phyloP scores from a whole-genome alignment of 2,113 vertebrate genomes.

The Aythya baeri region DNA sequence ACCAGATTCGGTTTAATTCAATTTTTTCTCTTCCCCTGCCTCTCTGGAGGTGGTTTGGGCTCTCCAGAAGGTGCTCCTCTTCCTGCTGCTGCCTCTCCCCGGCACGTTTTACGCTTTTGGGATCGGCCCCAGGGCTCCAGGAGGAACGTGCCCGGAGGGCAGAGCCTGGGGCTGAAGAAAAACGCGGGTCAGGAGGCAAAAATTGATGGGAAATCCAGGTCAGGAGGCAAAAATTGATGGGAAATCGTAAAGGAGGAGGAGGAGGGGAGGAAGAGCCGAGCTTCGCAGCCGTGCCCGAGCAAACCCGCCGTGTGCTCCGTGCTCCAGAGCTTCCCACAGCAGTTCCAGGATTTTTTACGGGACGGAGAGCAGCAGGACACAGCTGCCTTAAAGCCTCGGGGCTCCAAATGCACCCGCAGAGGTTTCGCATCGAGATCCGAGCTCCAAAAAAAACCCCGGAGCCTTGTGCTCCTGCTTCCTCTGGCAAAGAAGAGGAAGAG shows the following conservation, averaged over 20 bases:
- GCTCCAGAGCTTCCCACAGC: neutral
- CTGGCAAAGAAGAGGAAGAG: neutral
- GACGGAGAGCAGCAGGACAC: neutral
- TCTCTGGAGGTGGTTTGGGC: neutral
- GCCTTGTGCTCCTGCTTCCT: neutral
- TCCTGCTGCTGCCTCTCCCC: neutral
- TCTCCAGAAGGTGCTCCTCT: neutral
- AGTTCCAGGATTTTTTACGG: accelerated
- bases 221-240: neutral
- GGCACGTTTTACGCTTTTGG: neutral
- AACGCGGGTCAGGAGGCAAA: neutral
- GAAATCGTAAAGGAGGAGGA: neutral
- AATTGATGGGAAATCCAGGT: neutral
- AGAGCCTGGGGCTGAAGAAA: neutral
- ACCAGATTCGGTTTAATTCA: accelerated
- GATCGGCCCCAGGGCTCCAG: neutral
- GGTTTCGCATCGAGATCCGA: too few relatives aligned
- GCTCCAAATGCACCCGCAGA: accelerated
- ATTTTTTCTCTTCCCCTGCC: neutral
- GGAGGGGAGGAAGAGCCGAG: neutral
- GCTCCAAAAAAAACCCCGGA: neutral
- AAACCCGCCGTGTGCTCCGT: neutral
- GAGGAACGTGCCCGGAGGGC: neutral
- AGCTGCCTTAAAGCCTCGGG: accelerated
- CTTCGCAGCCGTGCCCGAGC: neutral